phyloP scores from a whole-genome alignment of 37 sponge, comb jelly and placozoan genomes.

The Theonella swinhoei region DNA sequence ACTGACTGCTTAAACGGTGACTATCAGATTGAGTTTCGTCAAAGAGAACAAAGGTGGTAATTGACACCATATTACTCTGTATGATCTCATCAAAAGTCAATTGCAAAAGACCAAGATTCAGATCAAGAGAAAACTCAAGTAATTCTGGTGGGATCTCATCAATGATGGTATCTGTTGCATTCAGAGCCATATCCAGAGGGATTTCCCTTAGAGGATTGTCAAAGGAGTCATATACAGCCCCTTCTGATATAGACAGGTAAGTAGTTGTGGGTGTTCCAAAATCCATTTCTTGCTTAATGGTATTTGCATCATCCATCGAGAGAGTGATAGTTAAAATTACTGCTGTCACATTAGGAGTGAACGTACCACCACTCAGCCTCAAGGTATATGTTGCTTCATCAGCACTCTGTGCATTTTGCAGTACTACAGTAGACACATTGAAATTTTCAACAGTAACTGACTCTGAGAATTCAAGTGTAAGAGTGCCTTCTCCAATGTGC shows the following conservation, averaged over 20 bases:
- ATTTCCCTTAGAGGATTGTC: constrained; percentile 53
- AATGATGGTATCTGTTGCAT: constrained; percentile 45
- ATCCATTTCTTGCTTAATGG: constrained; percentile 38
- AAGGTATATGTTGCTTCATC: constrained; percentile 2
- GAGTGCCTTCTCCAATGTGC: constrained; percentile 64
- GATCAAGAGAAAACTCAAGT: constrained; percentile 63
- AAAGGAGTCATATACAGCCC: constrained; percentile 65
- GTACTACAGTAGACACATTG: constrained; percentile 35
- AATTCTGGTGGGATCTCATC: constrained; percentile 75
- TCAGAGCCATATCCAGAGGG: constrained; percentile 24
- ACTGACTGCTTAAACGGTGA: constrained; percentile 9
- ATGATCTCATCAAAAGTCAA: constrained; percentile 84
- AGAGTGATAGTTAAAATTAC: constrained; percentile 58
- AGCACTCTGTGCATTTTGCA: constrained; percentile 47
- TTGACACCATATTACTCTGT: constrained; percentile 36
- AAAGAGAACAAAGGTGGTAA: constrained; percentile 49
- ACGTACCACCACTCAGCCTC: constrained; percentile 43
- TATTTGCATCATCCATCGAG: constrained; percentile 55
- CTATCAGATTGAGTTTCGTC: constrained; percentile 13
- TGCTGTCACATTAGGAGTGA: constrained; percentile 25
- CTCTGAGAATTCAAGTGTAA: constrained; percentile 75
- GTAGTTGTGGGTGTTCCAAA: constrained; percentile 61
- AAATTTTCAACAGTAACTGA: constrained; percentile 65
- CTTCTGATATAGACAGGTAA: constrained; percentile 48
- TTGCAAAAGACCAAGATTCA: constrained; percentile 69